Evolutionary conservation across 2,113 vertebrate genomes (phyloP).

Genomic region (Entomyzon cyanotis): DNA sequence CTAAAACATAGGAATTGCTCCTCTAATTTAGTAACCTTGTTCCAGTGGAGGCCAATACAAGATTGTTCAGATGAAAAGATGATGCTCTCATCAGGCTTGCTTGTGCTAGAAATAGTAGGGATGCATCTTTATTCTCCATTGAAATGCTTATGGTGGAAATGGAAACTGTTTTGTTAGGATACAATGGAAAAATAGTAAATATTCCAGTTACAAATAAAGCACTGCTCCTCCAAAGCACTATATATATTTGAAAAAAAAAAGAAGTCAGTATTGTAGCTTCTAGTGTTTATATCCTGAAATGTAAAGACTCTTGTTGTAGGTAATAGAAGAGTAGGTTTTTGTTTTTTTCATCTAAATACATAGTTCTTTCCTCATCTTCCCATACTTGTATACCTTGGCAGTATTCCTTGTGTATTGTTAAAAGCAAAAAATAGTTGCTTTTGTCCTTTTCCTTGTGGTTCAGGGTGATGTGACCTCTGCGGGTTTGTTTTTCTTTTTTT

Average conservation of each 20-base stretch:
- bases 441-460: background rate
- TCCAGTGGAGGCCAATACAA: background rate
- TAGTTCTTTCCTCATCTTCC: background rate
- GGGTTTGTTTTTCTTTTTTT: no score
- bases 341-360: background rate
- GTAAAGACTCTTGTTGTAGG: background rate
- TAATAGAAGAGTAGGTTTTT: background rate
- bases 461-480: background rate
- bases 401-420: background rate
- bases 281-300: background rate
- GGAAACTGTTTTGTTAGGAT: background rate
- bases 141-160: background rate
- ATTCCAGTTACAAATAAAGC: background rate
- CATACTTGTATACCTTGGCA: background rate
- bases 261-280: background rate
- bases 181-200: background rate
- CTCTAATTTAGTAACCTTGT: slow-evolving; percentile 1
- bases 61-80: background rate
- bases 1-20: background rate
- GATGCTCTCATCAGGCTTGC: background rate
- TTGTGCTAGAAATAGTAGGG: background rate
- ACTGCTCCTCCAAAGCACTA: background rate
- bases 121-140: background rate
- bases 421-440: background rate
- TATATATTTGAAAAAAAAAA: background rate